Base-by-base conservation (phyloP, 2,113 vertebrate genomes). In the Sapajus apella region DNA sequence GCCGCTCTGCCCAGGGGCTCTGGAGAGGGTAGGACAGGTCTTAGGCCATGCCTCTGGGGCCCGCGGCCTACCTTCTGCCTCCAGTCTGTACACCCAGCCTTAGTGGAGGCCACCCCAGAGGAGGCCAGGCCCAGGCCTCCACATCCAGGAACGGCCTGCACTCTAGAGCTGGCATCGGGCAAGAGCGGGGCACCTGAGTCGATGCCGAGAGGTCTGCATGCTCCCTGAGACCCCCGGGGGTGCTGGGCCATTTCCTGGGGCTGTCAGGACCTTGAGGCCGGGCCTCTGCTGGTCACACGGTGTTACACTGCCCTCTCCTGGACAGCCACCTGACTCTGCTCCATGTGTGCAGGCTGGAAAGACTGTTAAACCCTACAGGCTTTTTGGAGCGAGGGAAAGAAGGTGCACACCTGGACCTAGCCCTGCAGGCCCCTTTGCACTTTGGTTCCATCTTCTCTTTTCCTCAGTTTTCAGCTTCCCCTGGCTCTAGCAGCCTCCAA, bases 301-400 rank as follows among this genome's bases (percentile, higher is more conserved):
- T 3, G 13, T 35, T 3, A 72, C 77, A 61, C 96, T 94, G 98
- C 96, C 97, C 97, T 70, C 98, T 97, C 43, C 80, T 94, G 97
- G 97, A 27, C 27, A 1, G 11, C 79, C n/a, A 8, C 5, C 27
- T 35, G 25, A 5, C 30, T 17, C 0, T 6, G 72, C 23, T 27
- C 2, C 18, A 56, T 1, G 18, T 5, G 30, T 6, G 20, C 1
- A 0, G 17, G 16, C 27, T 2, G 5, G 37, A 8, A 14, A 32
- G 72, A 32, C 6, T 64, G 56, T 35, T 47, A 47, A 47, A 68
- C 45, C 70, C 52, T 3, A 7, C 32, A 14, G 4, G 56, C 45
- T 66, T 30, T 75, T 14, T 50, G 32, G 37, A 37, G 23, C 23
- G 55, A 70, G 25, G 58, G 32, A 8, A 40, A 37, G 87, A 16